Conservation (phyloP, 2,113 vertebrate species). For the Campylorhamphus procurvoides region DNA sequence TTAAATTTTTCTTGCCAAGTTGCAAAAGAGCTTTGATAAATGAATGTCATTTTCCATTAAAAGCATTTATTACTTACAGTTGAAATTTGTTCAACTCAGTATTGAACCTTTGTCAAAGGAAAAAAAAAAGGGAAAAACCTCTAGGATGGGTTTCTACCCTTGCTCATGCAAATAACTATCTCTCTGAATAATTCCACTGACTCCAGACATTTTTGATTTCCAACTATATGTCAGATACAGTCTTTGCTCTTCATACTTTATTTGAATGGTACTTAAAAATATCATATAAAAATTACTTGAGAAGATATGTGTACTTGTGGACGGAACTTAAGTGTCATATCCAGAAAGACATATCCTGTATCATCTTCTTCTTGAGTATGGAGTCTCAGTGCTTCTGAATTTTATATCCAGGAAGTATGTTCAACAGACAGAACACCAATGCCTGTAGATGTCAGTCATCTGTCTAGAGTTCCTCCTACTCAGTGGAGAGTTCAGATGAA, state of each 20-base stretch:
- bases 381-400: background rate
- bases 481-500: background rate
- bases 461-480: background rate
- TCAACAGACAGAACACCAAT: background rate
- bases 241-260: background rate
- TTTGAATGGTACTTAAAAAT: background rate
- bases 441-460: background rate
- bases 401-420: background rate
- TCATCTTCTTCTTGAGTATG: background rate
- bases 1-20: background rate
- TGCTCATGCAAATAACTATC: background rate
- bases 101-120: background rate
- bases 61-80: background rate
- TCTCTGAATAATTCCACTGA: background rate
- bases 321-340: background rate
- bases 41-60: background rate
- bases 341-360: background rate
- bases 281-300: background rate
- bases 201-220: background rate
- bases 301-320: background rate
- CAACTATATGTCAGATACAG: background rate
- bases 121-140: background rate
- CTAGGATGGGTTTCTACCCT: background rate
- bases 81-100: background rate
- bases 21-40: constrained; percentile 2